Evolutionary conservation across 2,797 vertebrate genomes (phyloP).

Genomic region (Sparidentex hasta): DNA sequence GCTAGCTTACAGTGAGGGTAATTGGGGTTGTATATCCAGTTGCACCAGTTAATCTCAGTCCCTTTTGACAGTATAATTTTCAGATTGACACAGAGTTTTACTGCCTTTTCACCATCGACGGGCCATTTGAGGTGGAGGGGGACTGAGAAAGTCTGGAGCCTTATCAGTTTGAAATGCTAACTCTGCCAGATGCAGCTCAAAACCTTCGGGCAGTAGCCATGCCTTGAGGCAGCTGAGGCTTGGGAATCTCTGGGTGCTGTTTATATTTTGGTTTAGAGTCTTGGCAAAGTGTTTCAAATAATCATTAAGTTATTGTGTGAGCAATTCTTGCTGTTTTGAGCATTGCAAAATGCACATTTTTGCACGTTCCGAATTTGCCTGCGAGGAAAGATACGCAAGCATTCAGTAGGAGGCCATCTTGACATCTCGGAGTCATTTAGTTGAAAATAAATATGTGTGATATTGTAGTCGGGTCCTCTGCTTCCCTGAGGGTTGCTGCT

Average conservation of each 20-base stretch:
- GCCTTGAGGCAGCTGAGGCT: slow-evolving; percentile 26
- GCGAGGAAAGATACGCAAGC: background rate
- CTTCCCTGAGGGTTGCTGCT: slow-evolving; percentile 62
- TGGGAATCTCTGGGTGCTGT: slow-evolving; percentile 14
- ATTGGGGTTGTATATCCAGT: background rate
- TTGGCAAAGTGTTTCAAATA: slow-evolving; percentile 17
- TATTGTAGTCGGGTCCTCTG: slow-evolving; percentile 53
- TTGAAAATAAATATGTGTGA: slow-evolving; percentile 64
- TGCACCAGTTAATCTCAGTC: slow-evolving; percentile 3
- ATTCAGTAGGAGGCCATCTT: slow-evolving; percentile 19
- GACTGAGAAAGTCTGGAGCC: slow-evolving; percentile 38
- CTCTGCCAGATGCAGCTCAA: slow-evolving; percentile 47
- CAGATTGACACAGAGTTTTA: slow-evolving; percentile 12
- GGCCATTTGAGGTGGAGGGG: slow-evolving; percentile 47
- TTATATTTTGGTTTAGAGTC: slow-evolving; percentile 36
- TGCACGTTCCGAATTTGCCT: slow-evolving; percentile 3
- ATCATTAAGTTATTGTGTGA: slow-evolving; percentile 9
- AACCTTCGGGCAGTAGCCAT: slow-evolving; percentile 28
- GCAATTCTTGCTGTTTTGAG: background rate
- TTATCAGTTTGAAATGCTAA: slow-evolving; percentile 60
- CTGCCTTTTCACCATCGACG: slow-evolving; percentile 15
- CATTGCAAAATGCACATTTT: background rate
- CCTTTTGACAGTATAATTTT: slow-evolving; percentile 22
- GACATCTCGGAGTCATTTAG: slow-evolving; percentile 56
- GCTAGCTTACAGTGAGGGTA: background rate